phyloP scores from a whole-genome alignment of 2,113 vertebrate species.

The Anolis sagrei region DNA sequence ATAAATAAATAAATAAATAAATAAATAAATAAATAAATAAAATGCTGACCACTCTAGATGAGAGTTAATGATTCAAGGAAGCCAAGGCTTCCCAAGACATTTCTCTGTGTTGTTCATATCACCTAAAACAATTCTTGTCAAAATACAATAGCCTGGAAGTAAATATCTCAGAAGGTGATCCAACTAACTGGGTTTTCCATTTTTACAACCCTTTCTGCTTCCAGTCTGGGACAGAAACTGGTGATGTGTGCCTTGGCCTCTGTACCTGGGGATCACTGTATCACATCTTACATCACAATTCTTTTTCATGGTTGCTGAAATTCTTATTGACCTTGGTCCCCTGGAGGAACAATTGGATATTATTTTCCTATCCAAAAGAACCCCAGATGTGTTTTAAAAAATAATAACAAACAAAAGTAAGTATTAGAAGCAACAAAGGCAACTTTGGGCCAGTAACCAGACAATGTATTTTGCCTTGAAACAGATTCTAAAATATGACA shows the following conservation, averaged over 20 bases:
- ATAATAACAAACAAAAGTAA: not conserved
- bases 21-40: too few species aligned
- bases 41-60: not conserved
- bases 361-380: not conserved
- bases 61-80: slow-evolving; percentile 18
- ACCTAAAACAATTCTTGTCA: slow-evolving; percentile 12
- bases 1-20: not conserved
- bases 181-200: slow-evolving; percentile 10
- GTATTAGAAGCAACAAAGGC: accelerated
- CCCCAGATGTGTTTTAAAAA: accelerated
- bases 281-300: slow-evolving; percentile 39
- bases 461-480: not conserved
- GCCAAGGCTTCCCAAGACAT: not conserved
- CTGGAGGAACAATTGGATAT: slow-evolving; percentile 15
- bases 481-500: not conserved
- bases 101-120: not conserved
- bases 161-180: not conserved
- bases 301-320: slow-evolving; percentile 4
- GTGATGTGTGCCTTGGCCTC: slow-evolving; percentile 45
- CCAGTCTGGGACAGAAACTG: slow-evolving; percentile 32
- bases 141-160: slow-evolving; percentile 11
- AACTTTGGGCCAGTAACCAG: not conserved
- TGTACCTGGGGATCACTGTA: slow-evolving; percentile 34
- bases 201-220: slow-evolving; percentile 6
- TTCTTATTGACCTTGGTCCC: slow-evolving; percentile 24